Conservation (phyloP, 2,888 invertebrate species). For the Athripsodes cinereus region DNA sequence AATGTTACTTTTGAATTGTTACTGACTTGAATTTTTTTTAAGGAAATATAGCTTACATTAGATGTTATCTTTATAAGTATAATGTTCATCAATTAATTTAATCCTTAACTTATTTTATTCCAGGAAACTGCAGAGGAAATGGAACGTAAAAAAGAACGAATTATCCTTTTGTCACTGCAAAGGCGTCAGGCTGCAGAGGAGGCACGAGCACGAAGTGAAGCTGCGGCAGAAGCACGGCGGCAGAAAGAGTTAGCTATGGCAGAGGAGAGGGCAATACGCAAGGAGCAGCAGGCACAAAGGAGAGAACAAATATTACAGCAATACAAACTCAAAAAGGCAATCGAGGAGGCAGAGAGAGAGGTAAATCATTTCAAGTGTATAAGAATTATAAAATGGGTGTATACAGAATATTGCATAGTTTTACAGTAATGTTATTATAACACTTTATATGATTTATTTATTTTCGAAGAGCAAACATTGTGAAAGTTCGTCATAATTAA, state of each 20-base stretch:
- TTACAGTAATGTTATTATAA: too few species aligned
- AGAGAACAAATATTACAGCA: slow-evolving; percentile 85
- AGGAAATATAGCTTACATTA: too few species aligned
- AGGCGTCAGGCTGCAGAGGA: slow-evolving; percentile 88
- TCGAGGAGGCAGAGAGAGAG: slow-evolving; percentile 86
- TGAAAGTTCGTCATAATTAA: too few species aligned
- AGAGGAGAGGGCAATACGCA: slow-evolving; percentile 66
- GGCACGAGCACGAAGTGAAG: slow-evolving; percentile 76
- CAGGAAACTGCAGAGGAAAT: slow-evolving; percentile 84
- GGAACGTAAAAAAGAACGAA: slow-evolving; percentile 87
- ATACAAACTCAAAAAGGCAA: slow-evolving; percentile 88
- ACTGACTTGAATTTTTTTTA: too few species aligned
- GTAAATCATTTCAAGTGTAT: too few species aligned
- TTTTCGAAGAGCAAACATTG: too few species aligned
- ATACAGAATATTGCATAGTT: too few species aligned
- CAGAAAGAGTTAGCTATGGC: slow-evolving; percentile 71
- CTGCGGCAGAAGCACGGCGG: slow-evolving; percentile 66
- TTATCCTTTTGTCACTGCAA: slow-evolving; percentile 83
- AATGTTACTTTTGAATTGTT: not conserved
- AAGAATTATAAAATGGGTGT: too few species aligned
- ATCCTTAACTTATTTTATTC: slow-evolving; percentile 7
- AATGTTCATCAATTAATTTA: not conserved
- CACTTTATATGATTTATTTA: too few species aligned
- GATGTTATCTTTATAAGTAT: too few species aligned
- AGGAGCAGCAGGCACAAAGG: slow-evolving; percentile 82